Percentiles rank a stretch among this genome's conserved stretches.
Conservation (phyloP, 1,140 invertebrate species). For the Drosophila sucinea region DNA sequence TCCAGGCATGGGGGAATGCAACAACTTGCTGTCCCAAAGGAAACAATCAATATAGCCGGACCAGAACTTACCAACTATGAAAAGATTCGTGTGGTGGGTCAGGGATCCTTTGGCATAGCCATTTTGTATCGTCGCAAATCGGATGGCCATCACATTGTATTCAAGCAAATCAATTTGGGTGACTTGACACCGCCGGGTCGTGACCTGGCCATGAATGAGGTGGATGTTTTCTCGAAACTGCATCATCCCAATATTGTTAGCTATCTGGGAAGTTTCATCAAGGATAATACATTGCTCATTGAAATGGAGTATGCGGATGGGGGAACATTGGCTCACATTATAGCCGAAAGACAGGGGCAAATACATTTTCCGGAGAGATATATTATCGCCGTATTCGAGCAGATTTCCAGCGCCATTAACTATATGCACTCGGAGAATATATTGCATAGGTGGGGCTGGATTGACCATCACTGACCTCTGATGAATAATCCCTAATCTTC, state of each 20-base stretch:
- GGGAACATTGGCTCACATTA: slow-evolving; percentile 88
- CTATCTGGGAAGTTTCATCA: slow-evolving; percentile 90
- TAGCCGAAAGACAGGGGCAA: slow-evolving; percentile 83
- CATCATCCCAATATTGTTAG: slow-evolving; percentile 91
- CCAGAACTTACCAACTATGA: slow-evolving; percentile 75
- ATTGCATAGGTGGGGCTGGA: slow-evolving; percentile 86
- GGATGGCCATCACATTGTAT: slow-evolving; percentile 88
- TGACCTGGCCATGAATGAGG: slow-evolving; percentile 90
- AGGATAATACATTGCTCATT: slow-evolving; percentile 89
- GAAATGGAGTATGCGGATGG: slow-evolving; percentile 93
- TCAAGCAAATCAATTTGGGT: slow-evolving; percentile 91
- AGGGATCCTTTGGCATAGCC: slow-evolving; percentile 89
- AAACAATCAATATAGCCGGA: slow-evolving; percentile 48
- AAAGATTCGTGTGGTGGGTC: slow-evolving; percentile 74
- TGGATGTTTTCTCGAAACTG: slow-evolving; percentile 88
- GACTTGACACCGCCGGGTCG: slow-evolving; percentile 88
- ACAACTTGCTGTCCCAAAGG: slow-evolving; percentile 53
- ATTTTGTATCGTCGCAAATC: slow-evolving; percentile 88
- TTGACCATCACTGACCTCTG: neutral
- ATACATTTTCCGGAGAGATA: slow-evolving; percentile 85
- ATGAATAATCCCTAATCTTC: neutral
- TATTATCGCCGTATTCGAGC: slow-evolving; percentile 87
- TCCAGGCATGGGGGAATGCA: slow-evolving; percentile 35
- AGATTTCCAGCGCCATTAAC: slow-evolving; percentile 88
- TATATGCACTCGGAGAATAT: slow-evolving; percentile 90